Base-by-base conservation (phyloP, 2,797 vertebrate species). In the Hydrocynus forskahlii region DNA sequence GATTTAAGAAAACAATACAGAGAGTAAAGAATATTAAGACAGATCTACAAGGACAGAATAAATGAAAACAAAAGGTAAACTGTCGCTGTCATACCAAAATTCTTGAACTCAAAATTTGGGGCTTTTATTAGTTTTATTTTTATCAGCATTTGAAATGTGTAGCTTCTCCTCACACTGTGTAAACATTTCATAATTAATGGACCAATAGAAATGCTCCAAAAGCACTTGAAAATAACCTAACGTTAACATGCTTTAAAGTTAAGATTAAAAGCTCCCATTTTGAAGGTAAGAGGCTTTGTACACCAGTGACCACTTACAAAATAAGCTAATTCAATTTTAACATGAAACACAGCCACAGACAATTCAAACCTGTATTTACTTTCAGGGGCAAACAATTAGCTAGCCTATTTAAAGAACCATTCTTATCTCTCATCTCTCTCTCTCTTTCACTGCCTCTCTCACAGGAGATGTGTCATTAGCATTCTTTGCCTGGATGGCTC, bases 401-500 rank as follows among this genome's bases (percentile, higher is more conserved):
- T 69, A 50, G 23, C 54, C 62, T 79, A 86, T 83, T 81, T 81
- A 54, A 71, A 81, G 71, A 69, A 68, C 23, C 35, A 76, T 70
- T 76, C 14, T 55, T 7, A 57, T 48, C 38, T 67, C 74, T 78
- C 43, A 59, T 10, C 57, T 84, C 66, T 79, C 70, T 66, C 74
- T 57, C 62, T 35, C 50, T 48, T 48, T 50, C 48, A 3, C 48
- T 50, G 0, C 48, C 48, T 67, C 66, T 74, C 59, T 88, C 86
- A 87, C 86, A 40, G 63, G 54, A 75, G 80, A 73, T 60, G 64
- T 75, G 81, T 73, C 40, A 88, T 88, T 89, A 90, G 91, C 86
- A 91, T 93, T 92, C 88, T 81, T 83, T 88, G 87, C 90, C 89
- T 74, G 77, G 90, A 85, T 76, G 83, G 80, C 86, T 89, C 93